phyloP scores from a whole-genome alignment of 53 echinoderm and acorn worm species.

The Crossaster papposus region DNA sequence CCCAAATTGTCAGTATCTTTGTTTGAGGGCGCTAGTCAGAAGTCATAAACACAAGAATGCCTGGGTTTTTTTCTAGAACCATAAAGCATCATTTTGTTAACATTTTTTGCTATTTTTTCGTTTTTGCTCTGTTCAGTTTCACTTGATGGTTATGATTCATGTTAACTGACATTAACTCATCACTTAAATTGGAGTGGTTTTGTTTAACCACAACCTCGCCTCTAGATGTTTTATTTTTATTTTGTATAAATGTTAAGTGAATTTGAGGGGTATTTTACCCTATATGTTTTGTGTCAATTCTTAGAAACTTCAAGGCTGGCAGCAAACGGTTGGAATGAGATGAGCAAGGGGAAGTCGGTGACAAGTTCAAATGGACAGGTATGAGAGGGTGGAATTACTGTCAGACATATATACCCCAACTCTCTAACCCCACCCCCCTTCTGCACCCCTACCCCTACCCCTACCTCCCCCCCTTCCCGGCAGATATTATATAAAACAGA shows the following conservation, averaged over 20 bases:
- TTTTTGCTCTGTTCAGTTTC: not conserved
- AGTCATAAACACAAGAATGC: no score
- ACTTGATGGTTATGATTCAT: not conserved
- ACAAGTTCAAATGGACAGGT: slow-evolving; percentile 18
- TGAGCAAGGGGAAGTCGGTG: not conserved
- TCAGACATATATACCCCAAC: no score
- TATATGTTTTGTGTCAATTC: not conserved
- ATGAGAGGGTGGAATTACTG: not conserved
- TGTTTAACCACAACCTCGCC: not conserved
- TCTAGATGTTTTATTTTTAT: not conserved
- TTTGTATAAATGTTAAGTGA: no score
- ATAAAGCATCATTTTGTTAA: no score
- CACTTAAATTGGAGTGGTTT: not conserved
- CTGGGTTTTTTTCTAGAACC: no score
- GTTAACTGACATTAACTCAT: not conserved
- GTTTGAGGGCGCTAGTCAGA: no score
- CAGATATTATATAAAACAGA: not conserved
- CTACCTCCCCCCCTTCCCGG: not conserved
- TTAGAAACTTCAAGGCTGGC: not conserved
- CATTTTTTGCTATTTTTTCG: no score
- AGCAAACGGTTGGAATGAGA: not conserved
- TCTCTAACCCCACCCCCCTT: no score
- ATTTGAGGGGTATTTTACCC: not conserved
- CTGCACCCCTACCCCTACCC: no score
- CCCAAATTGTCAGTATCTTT: not conserved